These are phyloP conservation scores for Steinernema hermaphroditum DNA, from an alignment of 2,888 invertebrate genomes.

Conservation along the genomic window DNA sequence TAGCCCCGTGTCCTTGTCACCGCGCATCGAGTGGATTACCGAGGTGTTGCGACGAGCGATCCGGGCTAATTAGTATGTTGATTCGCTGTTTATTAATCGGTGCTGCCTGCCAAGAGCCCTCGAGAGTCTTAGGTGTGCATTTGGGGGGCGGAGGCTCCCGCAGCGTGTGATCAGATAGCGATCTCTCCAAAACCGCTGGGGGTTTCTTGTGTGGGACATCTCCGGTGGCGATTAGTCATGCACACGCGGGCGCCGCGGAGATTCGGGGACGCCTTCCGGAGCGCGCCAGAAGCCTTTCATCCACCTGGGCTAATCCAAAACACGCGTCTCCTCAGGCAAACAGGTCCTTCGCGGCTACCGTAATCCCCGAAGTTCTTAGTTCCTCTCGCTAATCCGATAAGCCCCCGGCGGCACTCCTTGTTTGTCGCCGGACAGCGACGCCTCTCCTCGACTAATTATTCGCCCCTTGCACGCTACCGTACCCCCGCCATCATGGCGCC, in stretches of 20 bases:
- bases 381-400: constrained; percentile 22
- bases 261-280: too few species aligned
- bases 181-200: neutral
- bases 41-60: neutral
- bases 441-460: neutral
- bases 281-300: too few species aligned
- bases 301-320: constrained; percentile 29
- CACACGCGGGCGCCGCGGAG: too few species aligned
- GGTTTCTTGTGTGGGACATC: constrained; percentile 17
- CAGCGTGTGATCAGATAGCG: neutral
- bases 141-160: neutral
- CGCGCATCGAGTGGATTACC: constrained; percentile 14
- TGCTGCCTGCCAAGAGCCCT: neutral
- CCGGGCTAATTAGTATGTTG: constrained; percentile 19
- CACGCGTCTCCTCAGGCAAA: constrained; percentile 13
- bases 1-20: constrained; percentile 28
- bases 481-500: neutral
- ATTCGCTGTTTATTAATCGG: constrained; percentile 24
- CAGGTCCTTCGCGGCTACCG: constrained; percentile 14
- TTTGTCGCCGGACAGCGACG: neutral
- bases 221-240: neutral
- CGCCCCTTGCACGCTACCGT: constrained; percentile 16
- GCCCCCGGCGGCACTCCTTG: constrained; percentile 16
- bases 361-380: constrained; percentile 14
- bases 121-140: constrained; percentile 9